A percentile compares a stretch with the other conserved stretches of the same genome.
Conservation (phyloP, 2,888 invertebrate genomes). For the Drosophila quinaria region DNA sequence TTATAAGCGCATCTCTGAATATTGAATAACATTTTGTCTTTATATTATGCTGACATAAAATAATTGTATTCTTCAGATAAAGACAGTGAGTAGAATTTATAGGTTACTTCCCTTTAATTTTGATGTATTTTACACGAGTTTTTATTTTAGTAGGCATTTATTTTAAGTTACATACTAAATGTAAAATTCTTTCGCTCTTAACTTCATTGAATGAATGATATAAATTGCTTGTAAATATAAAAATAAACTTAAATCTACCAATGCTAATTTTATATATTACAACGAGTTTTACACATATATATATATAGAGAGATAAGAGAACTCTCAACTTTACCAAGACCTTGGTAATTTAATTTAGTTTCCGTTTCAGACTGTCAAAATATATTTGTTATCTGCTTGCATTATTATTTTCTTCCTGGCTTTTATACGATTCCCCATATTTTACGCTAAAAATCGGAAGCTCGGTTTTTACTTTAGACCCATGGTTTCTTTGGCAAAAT, state of each 20-base stretch:
- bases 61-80: conserved; percentile 14
- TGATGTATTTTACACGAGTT: conserved; percentile 28
- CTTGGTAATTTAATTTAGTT: no score
- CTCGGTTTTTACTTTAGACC: no score
- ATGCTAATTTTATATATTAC: background rate
- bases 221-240: conserved; percentile 58
- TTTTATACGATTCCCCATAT: no score
- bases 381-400: no score
- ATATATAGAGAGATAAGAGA: background rate
- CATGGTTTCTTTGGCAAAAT: no score
- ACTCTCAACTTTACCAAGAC: background rate
- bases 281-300: background rate
- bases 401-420: no score
- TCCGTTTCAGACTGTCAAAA: no score
- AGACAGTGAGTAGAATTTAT: conserved; percentile 30
- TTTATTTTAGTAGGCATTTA: conserved; percentile 24
- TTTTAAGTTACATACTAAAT: conserved; percentile 26
- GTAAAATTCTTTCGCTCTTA: conserved; percentile 35
- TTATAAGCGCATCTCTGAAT: conserved; percentile 15
- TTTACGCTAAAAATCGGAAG: no score
- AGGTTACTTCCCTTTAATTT: conserved; percentile 36
- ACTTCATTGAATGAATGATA: conserved; percentile 38
- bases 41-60: background rate
- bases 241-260: conserved; percentile 8
- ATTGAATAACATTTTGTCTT: conserved; percentile 16